Evolutionary conservation across 2,113 vertebrate species (phyloP).

Genomic region (Mungos mungo): DNA sequence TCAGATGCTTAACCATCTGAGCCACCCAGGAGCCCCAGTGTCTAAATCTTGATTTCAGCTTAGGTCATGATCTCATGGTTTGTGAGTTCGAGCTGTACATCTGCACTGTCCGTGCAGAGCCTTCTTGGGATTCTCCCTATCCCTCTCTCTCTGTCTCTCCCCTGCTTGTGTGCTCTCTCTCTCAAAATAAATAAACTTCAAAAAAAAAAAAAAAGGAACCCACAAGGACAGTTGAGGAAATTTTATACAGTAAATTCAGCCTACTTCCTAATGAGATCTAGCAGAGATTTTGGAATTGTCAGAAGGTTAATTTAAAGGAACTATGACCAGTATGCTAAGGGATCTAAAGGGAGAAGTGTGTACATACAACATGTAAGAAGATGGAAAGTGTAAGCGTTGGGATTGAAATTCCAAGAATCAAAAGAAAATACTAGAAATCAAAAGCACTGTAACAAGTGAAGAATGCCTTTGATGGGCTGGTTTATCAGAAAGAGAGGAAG

Average conservation of each 20-base stretch:
- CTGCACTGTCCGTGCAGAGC: no score
- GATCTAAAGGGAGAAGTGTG: background rate
- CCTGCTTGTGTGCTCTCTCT: no score
- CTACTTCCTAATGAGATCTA: background rate
- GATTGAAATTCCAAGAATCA: background rate
- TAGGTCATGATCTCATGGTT: no score
- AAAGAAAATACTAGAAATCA: conserved; percentile 26
- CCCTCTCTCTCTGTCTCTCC: no score
- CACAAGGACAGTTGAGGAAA: background rate
- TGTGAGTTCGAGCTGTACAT: no score
- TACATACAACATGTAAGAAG: background rate
- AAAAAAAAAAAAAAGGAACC: no score
- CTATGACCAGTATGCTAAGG: background rate
- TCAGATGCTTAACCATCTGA: no score
- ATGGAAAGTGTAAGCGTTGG: background rate
- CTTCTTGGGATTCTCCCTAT: no score
- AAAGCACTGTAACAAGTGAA: background rate
- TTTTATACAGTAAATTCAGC: background rate
- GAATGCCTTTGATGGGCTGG: background rate
- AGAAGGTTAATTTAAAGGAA: background rate
- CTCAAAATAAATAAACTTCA: no score
- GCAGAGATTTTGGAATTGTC: background rate
- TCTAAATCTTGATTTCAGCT: no score
- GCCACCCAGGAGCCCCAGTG: no score
- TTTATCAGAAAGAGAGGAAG: background rate